Evolutionary conservation across 2,888 invertebrate species (phyloP), one percentile per base, ranked within the genome.

Genomic region (Napeogenes inachia): DNA sequence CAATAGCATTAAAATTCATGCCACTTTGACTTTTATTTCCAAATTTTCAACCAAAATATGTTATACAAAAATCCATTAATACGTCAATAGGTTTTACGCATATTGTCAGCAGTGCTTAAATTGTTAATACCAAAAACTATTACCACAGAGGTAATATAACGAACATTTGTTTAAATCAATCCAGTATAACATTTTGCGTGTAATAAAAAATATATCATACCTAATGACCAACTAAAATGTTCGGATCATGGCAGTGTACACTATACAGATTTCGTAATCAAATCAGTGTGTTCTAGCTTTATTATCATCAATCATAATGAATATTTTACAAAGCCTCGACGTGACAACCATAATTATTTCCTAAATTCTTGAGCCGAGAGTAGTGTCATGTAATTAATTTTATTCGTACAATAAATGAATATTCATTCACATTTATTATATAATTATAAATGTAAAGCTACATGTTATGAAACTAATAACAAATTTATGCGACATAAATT

Each of bases 261-360:
- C 30, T 12, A n/a, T 30, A 50, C 10, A 50, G 30, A 21, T 50
- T 0, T 30, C 30, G 50, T 30, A 50, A 50, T 50, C 10, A 50
- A 50, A 50, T 50, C 50, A 50, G 50, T 50, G 30, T 50, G 50
- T 30, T 30, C 50, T 30, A 50, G 30, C 30, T 30, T 50, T 50
- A 50, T 50, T 50, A 30, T 50, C 21, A 50, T 50, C 30, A 50
- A 50, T 50, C 50, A 50, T 50, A 21, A 30, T 50, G 50, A 50
- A 30, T 50, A 50, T 30, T 50, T 50, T 50, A 50, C 12, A 50
- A 6, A 50, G 30, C 50, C 50, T 30, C 50, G 30, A 6, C 10
- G 12, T 30, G 21, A 50, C 50, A 50, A 50, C 30, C 50, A 50
- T 30, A 50, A 50, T 30, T 50, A 50, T 50, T 50, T 21, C 30